Percentiles rank a stretch among this genome's conserved stretches.
phyloP scores from a whole-genome alignment of 2,113 vertebrate genomes.

The Burhinus oedicnemus region DNA sequence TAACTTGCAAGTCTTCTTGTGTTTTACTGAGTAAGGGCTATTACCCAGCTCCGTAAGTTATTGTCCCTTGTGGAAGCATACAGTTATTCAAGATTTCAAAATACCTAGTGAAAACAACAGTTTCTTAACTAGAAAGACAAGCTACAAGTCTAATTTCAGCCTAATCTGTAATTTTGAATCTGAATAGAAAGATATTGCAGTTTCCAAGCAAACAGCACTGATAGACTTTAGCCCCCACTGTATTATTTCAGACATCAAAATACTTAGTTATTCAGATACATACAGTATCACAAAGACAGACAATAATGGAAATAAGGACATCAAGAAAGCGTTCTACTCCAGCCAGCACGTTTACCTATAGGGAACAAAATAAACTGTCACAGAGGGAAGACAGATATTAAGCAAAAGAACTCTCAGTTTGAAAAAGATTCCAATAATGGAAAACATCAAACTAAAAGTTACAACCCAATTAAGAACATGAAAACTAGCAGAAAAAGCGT shows the following conservation, averaged over 20 bases:
- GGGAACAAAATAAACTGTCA: neutral
- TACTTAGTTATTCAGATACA: neutral
- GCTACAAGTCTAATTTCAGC: neutral
- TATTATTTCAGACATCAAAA: neutral
- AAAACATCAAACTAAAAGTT: neutral
- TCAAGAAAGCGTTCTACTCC: neutral
- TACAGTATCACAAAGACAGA: neutral
- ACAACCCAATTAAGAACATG: neutral
- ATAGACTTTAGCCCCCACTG: neutral
- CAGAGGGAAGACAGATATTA: neutral
- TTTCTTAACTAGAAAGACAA: neutral
- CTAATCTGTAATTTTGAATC: neutral
- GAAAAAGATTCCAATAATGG: neutral
- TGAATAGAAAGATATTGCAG: neutral
- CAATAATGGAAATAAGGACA: neutral
- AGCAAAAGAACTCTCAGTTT: neutral
- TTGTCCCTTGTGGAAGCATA: neutral
- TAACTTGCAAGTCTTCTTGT: neutral
- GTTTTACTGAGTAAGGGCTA: neutral
- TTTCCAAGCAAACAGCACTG: neutral
- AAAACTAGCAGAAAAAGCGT: neutral
- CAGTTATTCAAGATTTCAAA: slow-evolving; percentile 2
- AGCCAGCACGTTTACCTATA: neutral
- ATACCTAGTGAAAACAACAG: neutral
- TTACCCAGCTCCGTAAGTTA: neutral